A percentile compares a stretch with the other conserved stretches of the same genome.
Evolutionary conservation across 2,113 vertebrate species (phyloP).

Genomic region (Xiphophorus couchianus): DNA sequence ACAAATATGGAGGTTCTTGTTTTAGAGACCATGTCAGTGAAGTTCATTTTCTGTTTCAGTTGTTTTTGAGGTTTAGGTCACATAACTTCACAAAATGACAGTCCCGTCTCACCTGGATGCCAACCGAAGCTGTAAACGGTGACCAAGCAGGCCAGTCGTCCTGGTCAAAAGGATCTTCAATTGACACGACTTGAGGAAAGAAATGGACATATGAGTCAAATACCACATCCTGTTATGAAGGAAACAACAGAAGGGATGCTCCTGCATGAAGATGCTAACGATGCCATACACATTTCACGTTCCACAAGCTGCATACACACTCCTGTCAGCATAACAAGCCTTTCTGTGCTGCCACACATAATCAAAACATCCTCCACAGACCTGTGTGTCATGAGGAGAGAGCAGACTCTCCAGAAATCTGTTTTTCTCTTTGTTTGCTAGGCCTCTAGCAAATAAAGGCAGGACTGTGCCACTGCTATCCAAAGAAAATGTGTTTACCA

Average conservation of each 20-base stretch:
- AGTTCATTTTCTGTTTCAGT: too few relatives aligned
- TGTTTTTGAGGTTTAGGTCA: too few relatives aligned
- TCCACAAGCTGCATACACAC: conserved; percentile 26
- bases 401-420: conserved; percentile 3
- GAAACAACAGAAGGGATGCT: not conserved
- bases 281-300: conserved; percentile 29
- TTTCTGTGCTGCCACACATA: conserved; percentile 44
- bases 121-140: conserved; percentile 89
- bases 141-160: conserved; percentile 94
- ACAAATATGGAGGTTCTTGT: too few relatives aligned
- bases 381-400: conserved; percentile 24
- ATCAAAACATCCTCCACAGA: conserved; percentile 63
- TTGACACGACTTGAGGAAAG: conserved; percentile 86
- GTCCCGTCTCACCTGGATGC: conserved; percentile 82
- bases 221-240: not conserved
- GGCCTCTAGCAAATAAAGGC: conserved; percentile 10
- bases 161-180: conserved; percentile 95
- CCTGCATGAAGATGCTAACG: conserved; percentile 11
- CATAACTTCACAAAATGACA: too few relatives aligned
- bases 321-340: conserved; percentile 52
- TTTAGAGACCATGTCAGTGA: too few relatives aligned
- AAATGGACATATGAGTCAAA: not conserved
- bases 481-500: not conserved
- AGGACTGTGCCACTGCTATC: conserved; percentile 2
- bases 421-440: conserved; percentile 1